Evolutionary conservation across 2,888 invertebrate genomes (phyloP).

Genomic region (Leucania comma): DNA sequence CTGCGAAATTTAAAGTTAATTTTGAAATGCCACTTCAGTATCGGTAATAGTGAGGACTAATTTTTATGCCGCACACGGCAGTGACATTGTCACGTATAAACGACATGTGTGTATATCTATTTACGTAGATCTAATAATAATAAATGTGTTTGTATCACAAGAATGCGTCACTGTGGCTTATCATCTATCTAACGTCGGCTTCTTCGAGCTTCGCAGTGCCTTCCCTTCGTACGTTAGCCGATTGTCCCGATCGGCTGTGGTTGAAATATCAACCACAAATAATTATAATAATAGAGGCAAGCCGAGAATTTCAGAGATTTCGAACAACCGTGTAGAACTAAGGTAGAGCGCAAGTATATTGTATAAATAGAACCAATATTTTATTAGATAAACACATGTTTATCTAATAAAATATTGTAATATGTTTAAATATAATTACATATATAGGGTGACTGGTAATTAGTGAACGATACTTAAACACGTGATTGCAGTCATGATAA

Average conservation of each 20-base stretch:
- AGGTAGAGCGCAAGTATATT: too few species aligned
- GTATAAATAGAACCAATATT: too few species aligned
- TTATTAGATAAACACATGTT: too few species aligned
- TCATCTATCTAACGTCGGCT: conserved; percentile 38
- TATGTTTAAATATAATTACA: too few species aligned
- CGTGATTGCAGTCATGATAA: too few species aligned
- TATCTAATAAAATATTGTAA: too few species aligned
- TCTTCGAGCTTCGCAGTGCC: conserved; percentile 37
- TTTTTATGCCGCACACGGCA: conserved; percentile 76
- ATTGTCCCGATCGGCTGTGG: conserved; percentile 23
- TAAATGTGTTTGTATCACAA: conserved; percentile 64
- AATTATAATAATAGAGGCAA: too few species aligned
- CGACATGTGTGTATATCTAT: conserved; percentile 70
- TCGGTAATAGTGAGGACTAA: conserved; percentile 64
- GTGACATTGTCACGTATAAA: conserved; percentile 80
- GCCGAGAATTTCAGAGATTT: too few species aligned
- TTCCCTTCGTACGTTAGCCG: conserved; percentile 23
- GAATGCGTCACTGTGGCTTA: conserved; percentile 63
- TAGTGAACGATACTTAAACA: too few species aligned
- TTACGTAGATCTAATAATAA: conserved; percentile 70
- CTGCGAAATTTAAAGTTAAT: conserved; percentile 58
- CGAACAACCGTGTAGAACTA: too few species aligned
- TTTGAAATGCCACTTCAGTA: conserved; percentile 47
- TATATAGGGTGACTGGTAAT: too few species aligned
- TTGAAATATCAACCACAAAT: too few species aligned